Evolutionary conservation across 2,888 invertebrate species (phyloP).

Genomic region (Erpobdella octoculata): DNA sequence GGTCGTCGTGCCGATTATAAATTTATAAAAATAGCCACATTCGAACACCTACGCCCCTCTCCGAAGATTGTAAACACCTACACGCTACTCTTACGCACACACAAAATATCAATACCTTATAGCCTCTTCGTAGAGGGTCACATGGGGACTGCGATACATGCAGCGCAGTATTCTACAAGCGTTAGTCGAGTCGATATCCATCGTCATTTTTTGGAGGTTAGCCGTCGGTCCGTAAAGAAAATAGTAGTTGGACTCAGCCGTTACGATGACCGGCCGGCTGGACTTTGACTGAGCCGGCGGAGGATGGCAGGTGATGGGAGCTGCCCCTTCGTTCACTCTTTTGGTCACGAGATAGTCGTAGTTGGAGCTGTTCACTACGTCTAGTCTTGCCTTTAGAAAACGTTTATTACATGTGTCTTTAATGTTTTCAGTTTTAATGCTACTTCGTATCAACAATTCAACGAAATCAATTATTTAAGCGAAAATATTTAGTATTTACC

Average conservation of each 20-base stretch:
- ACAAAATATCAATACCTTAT: conserved; percentile 6
- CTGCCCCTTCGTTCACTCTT: background rate
- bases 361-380: conserved; percentile 12
- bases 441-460: no score
- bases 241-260: conserved; percentile 17
- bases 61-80: background rate
- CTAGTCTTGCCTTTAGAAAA: conserved; percentile 8
- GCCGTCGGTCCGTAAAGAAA: conserved; percentile 15
- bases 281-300: background rate
- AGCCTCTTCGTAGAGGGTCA: conserved; percentile 20
- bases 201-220: background rate
- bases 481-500: no score
- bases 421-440: background rate
- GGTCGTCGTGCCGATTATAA: background rate
- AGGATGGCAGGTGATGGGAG: background rate
- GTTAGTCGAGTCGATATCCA: background rate
- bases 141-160: conserved; percentile 12
- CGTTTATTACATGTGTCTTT: background rate
- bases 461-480: no score
- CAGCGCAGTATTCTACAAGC: conserved; percentile 5
- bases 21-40: background rate
- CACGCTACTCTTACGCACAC: no score
- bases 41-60: background rate
- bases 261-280: conserved; percentile 8
- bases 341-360: conserved; percentile 10